Conservation (phyloP, 2,888 invertebrate species). For the Philereme vetulata region DNA sequence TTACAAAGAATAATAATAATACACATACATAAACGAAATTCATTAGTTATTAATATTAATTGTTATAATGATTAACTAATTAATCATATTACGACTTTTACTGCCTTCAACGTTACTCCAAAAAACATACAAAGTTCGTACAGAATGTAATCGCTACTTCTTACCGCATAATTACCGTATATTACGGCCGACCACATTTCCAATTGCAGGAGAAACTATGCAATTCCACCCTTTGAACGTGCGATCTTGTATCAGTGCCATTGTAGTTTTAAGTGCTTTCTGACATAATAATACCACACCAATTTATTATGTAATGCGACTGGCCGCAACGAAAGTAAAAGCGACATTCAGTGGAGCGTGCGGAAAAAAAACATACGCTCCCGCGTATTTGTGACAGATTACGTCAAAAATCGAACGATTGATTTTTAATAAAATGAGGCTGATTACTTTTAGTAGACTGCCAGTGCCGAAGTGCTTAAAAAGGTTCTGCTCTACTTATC, state of each 20-base stretch:
- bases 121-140: neutral
- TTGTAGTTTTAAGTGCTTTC: slow-evolving; percentile 43
- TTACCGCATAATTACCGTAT: slow-evolving; percentile 2
- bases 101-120: neutral
- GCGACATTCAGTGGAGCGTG: slow-evolving; percentile 62
- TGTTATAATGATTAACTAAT: too few relatives aligned
- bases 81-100: neutral
- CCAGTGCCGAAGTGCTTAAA: neutral
- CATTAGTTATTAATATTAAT: too few relatives aligned
- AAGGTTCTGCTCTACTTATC: slow-evolving; percentile 10
- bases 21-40: too few relatives aligned
- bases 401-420: slow-evolving; percentile 34
- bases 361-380: slow-evolving; percentile 49
- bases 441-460: slow-evolving; percentile 12
- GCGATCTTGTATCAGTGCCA: slow-evolving; percentile 23
- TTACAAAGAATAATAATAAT: too few relatives aligned
- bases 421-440: slow-evolving; percentile 18
- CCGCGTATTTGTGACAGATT: slow-evolving; percentile 48
- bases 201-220: slow-evolving; percentile 23
- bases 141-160: neutral
- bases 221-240: slow-evolving; percentile 21
- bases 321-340: slow-evolving; percentile 73
- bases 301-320: slow-evolving; percentile 63
- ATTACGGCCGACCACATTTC: slow-evolving; percentile 6
- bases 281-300: slow-evolving; percentile 57